A percentile compares a stretch with the other conserved stretches of the same genome.
Evolutionary conservation across 2,888 invertebrate species (phyloP).

Genomic region (Heliconius ethilla): DNA sequence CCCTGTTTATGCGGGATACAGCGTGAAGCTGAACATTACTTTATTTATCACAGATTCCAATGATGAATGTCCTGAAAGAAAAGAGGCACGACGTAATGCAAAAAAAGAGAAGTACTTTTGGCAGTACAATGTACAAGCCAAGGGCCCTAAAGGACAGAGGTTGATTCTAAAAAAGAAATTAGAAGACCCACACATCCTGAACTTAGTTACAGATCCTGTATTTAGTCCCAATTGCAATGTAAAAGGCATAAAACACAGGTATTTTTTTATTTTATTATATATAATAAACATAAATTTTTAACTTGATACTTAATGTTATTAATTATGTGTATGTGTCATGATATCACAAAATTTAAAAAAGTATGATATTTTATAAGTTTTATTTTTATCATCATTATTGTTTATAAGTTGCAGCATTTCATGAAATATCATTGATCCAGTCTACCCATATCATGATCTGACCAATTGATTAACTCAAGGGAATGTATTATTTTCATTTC

Average conservation of each 20-base stretch:
- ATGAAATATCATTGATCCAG: too few species aligned
- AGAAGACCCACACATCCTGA: slow-evolving; percentile 95
- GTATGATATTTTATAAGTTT: too few species aligned
- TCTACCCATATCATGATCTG: too few species aligned
- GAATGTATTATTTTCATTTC: too few species aligned
- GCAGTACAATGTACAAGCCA: slow-evolving; percentile 99
- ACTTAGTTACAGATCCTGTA: slow-evolving; percentile 96
- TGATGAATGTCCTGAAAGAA: slow-evolving; percentile 82
- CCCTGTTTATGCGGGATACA: too few species aligned
- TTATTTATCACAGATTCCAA: slow-evolving; percentile 80
- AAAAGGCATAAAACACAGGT: slow-evolving; percentile 94
- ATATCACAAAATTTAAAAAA: too few species aligned
- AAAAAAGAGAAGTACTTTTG: slow-evolving; percentile 96
- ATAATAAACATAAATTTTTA: too few species aligned
- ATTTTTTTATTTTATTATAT: slow-evolving; percentile 31
- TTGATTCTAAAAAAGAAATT: slow-evolving; percentile 91
- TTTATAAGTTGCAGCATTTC: too few species aligned
- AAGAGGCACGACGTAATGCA: slow-evolving; percentile 66
- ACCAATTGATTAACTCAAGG: too few species aligned
- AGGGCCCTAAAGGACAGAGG: slow-evolving; percentile 97
- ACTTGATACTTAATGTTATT: too few species aligned
- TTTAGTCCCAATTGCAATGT: slow-evolving; percentile 96
- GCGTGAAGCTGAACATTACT: not conserved
- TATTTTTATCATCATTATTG: too few species aligned
- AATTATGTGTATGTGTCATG: too few species aligned